These are phyloP conservation scores for Anseranas semipalmata DNA, from an alignment of 2,113 vertebrate species.

Conservation along the genomic window DNA sequence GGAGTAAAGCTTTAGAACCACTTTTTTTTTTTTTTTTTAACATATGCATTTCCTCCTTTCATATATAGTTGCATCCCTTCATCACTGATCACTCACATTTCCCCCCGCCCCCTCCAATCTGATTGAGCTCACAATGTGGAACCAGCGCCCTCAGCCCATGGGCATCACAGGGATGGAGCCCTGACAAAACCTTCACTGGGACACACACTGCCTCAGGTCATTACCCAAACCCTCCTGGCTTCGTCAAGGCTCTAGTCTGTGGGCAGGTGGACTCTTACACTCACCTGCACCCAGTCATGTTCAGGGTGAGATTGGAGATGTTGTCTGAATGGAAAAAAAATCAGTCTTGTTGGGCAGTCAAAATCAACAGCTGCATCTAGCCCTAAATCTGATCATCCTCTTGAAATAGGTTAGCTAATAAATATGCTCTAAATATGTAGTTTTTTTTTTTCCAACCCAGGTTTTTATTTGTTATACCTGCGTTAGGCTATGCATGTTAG, in stretches of 20 bases:
- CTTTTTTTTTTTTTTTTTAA: not conserved
- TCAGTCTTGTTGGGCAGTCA: not conserved
- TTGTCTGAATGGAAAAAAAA: not conserved
- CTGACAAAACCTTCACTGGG: not conserved
- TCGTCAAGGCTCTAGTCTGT: not conserved
- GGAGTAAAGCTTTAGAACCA: conserved; percentile 14
- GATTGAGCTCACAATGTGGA: not conserved
- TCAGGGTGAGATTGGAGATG: not conserved
- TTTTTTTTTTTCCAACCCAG: not conserved
- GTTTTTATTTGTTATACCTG: not conserved
- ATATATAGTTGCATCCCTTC: not conserved
- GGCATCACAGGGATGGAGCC: not conserved
- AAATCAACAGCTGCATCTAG: not conserved
- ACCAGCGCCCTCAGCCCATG: rapidly evolving
- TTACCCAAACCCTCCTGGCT: not conserved
- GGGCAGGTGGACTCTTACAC: not conserved
- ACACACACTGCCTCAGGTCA: not conserved
- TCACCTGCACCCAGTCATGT: not conserved
- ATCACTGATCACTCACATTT: not conserved
- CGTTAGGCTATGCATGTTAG: not conserved
- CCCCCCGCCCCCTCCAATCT: not conserved
- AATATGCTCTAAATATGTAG: not conserved
- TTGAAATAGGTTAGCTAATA: not conserved
- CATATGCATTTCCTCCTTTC: rapidly evolving
- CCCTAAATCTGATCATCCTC: not conserved